A percentile compares a stretch with the other conserved stretches of the same genome.
phyloP scores from a whole-genome alignment of 2,113 vertebrate genomes.

The Phalacrocorax aristotelis region DNA sequence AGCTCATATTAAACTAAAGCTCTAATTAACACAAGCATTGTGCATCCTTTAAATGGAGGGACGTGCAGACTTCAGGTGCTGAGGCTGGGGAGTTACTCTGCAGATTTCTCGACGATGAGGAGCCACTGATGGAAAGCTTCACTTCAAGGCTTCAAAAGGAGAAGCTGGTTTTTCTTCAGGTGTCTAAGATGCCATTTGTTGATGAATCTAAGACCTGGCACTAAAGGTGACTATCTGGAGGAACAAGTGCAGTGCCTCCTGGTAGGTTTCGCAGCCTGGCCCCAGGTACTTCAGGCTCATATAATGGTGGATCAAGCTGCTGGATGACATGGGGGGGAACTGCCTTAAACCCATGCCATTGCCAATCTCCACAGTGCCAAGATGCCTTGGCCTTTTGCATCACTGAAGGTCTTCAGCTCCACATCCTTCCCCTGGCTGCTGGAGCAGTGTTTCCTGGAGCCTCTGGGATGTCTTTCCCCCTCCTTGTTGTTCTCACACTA shows the following conservation, averaged over 20 bases:
- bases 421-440: neutral
- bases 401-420: neutral
- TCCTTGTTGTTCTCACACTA: neutral
- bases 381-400: neutral
- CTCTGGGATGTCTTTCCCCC: neutral
- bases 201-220: neutral
- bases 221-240: neutral
- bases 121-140: neutral
- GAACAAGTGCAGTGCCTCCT: neutral
- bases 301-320: neutral
- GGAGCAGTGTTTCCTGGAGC: neutral
- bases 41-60: conserved; percentile 31
- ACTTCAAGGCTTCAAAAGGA: neutral
- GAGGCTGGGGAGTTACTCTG: neutral
- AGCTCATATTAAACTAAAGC: conserved; percentile 59
- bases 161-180: neutral
- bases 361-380: accelerated
- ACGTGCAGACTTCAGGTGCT: neutral
- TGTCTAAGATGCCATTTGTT: neutral
- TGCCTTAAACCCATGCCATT: accelerated
- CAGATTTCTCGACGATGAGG: neutral
- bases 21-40: conserved; percentile 65
- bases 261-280: neutral
- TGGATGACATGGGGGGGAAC: accelerated
- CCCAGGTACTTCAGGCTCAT: neutral